Conservation (phyloP, 2,113 vertebrate genomes). For the Alaudala cheleensis region DNA sequence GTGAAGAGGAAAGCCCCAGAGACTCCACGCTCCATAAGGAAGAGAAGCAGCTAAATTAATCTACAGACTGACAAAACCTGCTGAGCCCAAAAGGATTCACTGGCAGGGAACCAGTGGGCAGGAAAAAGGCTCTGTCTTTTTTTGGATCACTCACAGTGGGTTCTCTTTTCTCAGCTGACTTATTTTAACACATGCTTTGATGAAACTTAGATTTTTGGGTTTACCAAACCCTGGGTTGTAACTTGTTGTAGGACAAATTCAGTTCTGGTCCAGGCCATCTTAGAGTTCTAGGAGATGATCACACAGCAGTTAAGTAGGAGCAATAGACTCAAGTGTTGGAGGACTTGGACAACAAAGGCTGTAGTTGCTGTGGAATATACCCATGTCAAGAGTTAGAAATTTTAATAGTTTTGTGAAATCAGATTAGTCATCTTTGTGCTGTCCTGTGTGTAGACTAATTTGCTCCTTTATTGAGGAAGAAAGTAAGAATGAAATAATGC, state of each 20-base stretch:
- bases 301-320: background rate
- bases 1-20: background rate
- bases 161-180: background rate
- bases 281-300: background rate
- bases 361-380: background rate
- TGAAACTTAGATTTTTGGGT: background rate
- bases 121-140: background rate
- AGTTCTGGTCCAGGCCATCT: background rate
- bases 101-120: background rate
- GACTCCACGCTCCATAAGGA: background rate
- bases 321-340: background rate
- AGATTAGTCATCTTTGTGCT: background rate
- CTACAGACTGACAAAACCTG: background rate
- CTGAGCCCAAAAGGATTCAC: background rate
- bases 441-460: background rate
- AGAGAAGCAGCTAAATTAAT: background rate
- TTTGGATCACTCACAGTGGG: background rate
- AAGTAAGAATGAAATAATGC: background rate
- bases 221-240: background rate
- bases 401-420: background rate
- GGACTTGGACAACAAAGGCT: background rate
- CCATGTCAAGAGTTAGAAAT: background rate
- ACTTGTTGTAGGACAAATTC: background rate
- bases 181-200: background rate
- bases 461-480: background rate